Evolutionary conservation across 2,888 invertebrate genomes (phyloP), one percentile per base, ranked within the genome.

Genomic region (Ochropacha duplaris): DNA sequence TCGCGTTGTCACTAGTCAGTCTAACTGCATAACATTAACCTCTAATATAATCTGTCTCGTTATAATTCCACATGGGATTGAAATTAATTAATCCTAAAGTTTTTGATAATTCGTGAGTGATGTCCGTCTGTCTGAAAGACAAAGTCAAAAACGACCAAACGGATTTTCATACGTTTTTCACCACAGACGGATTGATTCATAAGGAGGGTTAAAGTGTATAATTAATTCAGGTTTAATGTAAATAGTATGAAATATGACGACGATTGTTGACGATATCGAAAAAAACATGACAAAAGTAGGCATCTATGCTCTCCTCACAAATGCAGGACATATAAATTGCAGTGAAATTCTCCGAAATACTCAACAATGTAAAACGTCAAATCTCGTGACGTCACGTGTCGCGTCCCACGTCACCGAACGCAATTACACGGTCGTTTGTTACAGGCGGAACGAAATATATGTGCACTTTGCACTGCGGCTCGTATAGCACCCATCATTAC

Each of bases 361-460:
- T 16, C 44, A 44, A 16, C 19, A 44, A 44, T 44, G 19, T 44
- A 19, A 44, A 44, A 19, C 14, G 19, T 44, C 44, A 8, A 44
- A 44, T 44, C 44, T 44, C 44, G 19, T 9, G 44, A 54, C 55
- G 59, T 55, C 54, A 12, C 54, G 39, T 49, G 58, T 62, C 60
- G 62, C 67, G 67, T 67, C 60, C 61, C 56, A 55, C 31, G 54
- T 28, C 57, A 60, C 50, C 51, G 57, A 54, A 22, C 60, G 62
- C 62, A 69, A 72, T 72, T 67, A 65, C 60, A 26, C 22, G 56
- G 55, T 49, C 56, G 65, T 57, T 69, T 55, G 60, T 69, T 61
- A 24, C 59, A 58, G 9, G 49, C 39, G 44, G 44, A 19, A 44
- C 44, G 44, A 19, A 19, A 19, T 44, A 16, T 19, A 44, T n/a